Base-by-base conservation (phyloP, 1,140 invertebrate species). In the Papilio polyxenes region DNA sequence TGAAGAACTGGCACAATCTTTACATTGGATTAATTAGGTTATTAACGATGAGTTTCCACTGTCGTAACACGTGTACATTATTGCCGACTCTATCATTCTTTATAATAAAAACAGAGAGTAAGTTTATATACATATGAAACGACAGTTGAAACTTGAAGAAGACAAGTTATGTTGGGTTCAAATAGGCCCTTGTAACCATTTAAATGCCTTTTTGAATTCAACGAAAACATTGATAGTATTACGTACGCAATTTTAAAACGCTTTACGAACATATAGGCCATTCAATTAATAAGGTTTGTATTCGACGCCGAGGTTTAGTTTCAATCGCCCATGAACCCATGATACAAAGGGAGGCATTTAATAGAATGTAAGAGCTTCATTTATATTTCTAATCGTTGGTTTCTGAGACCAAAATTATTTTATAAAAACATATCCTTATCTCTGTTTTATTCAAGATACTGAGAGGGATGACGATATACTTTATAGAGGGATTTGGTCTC, bases 1-100 rank as follows among this genome's bases (percentile, higher is more conserved):
- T 7, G 95, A 95, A 88, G 95, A 97, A 90, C 87, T 97, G 82
- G 95, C 96, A 84, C 86, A 95, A 88, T 94, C 95, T 62, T 95
- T 96, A 88, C 90, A 95, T 85, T 96, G 96, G 96, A 95, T 91
- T 81, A 85, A 92, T 86, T 93, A 85, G 83, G 86, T 85, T 84
- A 10, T 37, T 0, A 31, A 37, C 11, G 62, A 2, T 40, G 65
- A 65, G 17, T 59, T 8, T 59, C n/a, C n/a, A n/a, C n/a, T 20
- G 56, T 59, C 56, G 56, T 59, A 20, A 59, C 56, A 59, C n/a
- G 7, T 59, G 6, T 59, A 44, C 40, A 44, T 44, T 51, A 20
- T 59, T 59, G 56, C 56, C 2, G 15, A 6, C 56, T 8, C 8
- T 59, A 9, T 59, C n/a, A 9, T 20, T 59, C n/a, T 20, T 7